phyloP scores from a whole-genome alignment of 2,113 vertebrate species.

The Hippocampus mohnikei region DNA sequence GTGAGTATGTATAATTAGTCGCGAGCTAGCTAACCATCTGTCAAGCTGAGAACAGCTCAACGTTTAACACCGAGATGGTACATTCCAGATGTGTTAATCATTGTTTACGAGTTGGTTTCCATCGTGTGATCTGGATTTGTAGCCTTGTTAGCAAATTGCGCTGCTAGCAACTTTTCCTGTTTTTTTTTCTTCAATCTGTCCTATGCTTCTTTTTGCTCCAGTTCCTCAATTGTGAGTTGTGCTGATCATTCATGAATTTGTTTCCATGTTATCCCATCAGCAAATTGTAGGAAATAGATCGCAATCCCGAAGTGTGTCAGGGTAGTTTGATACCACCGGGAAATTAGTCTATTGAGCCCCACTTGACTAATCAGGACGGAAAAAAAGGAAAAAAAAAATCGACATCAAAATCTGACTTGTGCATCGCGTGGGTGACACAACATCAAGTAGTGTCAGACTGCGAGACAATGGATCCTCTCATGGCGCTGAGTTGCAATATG shows the following conservation, averaged over 20 bases:
- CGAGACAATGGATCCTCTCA: slow-evolving; percentile 31
- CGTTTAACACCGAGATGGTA: too few relatives aligned
- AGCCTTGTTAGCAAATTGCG: too few relatives aligned
- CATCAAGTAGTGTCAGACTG: slow-evolving; percentile 7
- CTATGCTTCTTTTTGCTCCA: too few relatives aligned
- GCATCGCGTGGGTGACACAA: slow-evolving; percentile 4
- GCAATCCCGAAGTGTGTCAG: not conserved
- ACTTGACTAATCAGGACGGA: not conserved
- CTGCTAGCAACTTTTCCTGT: too few relatives aligned
- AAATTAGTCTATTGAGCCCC: not conserved
- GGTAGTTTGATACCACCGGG: not conserved
- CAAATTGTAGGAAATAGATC: not conserved
- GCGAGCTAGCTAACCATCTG: too few relatives aligned
- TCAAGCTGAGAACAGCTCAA: too few relatives aligned
- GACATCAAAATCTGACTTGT: not conserved
- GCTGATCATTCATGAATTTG: not conserved
- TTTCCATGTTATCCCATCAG: not conserved
- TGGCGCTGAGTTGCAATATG: slow-evolving; percentile 6
- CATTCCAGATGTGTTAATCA: too few relatives aligned
- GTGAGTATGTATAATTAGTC: too few relatives aligned
- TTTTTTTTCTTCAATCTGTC: too few relatives aligned
- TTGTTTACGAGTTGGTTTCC: too few relatives aligned
- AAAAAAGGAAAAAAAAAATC: not conserved
- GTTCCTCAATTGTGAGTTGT: too few relatives aligned
- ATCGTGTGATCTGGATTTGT: too few relatives aligned